Base-by-base conservation (phyloP, 2,797 vertebrate species). In the Psittacula derbiana region DNA sequence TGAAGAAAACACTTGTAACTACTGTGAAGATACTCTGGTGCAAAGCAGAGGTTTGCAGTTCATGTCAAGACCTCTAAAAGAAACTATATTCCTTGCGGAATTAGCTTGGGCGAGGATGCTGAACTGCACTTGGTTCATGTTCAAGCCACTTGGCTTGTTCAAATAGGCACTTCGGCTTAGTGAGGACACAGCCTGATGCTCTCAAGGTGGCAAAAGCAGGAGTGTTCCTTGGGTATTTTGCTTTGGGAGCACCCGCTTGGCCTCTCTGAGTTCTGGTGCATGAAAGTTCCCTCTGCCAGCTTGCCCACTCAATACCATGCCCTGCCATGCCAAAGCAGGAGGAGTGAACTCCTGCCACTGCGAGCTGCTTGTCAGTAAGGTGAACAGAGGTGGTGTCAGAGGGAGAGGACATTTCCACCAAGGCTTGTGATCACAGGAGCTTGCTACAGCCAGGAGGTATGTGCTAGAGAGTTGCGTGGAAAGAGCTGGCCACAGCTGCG, bases 321-420 rank as follows among this genome's bases (percentile, higher is more conserved):
- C 30, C 40, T 70, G 44, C n/a, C 13, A 2, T 41, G 18, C 16
- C 20, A 58, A 1, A 2, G 6, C 20, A n/a, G 6, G 10, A 0
- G 2, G 16, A 11, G 3, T 47, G 25, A 67, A 16, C 24, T 86
- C 25, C 55, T 83, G 33, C 16, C 0, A 0, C 61, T 58, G 43
- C 31, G 16, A 4, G 7, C 23, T 46, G 18, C 1, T 0, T 15
- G 30, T n/a, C 36, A 82, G 25, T 64, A n/a, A 19, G 44, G 23
- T 13, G 12, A 11, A 27, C 24, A 38, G 65, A 57, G n/a, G 10
- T n/a, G 21, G 5, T 79, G 13, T 69, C n/a, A 27, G 30, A 21
- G 10, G 1, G 1, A 18, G 7, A 55, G 24, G 41, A 21, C 6
- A 1, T 62, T 91, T 79, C 55, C 30, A 31, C 33, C 5, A 0